A percentile compares a stretch with the other conserved stretches of the same genome.
Evolutionary conservation across 1,140 invertebrate genomes (phyloP).

Genomic region (Brachionus koreanus): DNA sequence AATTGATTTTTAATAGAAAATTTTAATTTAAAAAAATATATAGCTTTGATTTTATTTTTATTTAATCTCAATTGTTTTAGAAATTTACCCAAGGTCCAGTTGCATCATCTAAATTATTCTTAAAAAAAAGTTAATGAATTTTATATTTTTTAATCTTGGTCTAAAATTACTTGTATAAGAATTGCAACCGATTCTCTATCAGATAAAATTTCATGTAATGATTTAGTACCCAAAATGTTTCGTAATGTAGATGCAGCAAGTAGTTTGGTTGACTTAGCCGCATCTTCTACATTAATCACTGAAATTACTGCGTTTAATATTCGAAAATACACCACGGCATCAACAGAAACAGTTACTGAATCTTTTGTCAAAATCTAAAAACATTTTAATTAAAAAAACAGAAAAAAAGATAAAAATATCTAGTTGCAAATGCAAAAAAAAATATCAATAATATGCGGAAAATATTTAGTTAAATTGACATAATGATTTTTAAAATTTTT

Average conservation of each 20-base stretch:
- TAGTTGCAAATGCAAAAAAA: too few species aligned
- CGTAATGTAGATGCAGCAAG: conserved; percentile 46
- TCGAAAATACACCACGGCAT: conserved; percentile 45
- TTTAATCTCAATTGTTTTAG: too few species aligned
- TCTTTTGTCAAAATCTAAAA: conserved; percentile 44
- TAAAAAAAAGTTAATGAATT: neutral
- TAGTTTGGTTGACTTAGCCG: conserved; percentile 44
- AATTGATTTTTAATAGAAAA: too few species aligned
- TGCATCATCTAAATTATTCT: conserved; percentile 40
- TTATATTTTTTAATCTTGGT: neutral
- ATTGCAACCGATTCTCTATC: conserved; percentile 41
- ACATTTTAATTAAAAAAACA: neutral
- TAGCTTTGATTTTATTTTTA: neutral
- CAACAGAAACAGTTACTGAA: conserved; percentile 41
- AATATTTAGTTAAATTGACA: too few species aligned
- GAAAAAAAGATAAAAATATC: too few species aligned
- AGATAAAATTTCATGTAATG: conserved; percentile 43
- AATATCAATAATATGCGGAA: too few species aligned
- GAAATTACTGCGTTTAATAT: conserved; percentile 34
- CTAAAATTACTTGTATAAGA: conserved; percentile 16
- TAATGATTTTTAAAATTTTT: too few species aligned
- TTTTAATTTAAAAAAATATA: neutral
- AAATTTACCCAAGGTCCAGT: conserved; percentile 41
- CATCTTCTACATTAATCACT: conserved; percentile 46
- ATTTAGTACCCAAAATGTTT: conserved; percentile 45